phyloP scores from a whole-genome alignment of 2,888 invertebrate genomes.

The Nemoura dubitans region DNA sequence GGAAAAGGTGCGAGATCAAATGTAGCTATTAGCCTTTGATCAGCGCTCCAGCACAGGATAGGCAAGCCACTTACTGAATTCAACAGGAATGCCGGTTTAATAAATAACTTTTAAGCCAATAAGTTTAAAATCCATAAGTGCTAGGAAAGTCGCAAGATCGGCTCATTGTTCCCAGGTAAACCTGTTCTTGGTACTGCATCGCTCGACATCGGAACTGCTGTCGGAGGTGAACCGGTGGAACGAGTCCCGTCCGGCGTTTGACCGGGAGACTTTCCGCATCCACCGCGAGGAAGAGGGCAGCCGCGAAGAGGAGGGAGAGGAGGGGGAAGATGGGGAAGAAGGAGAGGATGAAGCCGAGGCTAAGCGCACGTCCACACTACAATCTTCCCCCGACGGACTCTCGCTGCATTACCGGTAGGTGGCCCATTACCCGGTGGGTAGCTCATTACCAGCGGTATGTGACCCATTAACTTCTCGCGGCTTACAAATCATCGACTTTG shows the following conservation, averaged over 20 bases:
- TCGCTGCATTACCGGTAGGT: constrained; percentile 64
- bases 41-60: too few species aligned
- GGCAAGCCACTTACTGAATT: too few species aligned
- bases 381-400: constrained; percentile 54
- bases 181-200: constrained; percentile 67
- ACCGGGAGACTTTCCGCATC: constrained; percentile 66
- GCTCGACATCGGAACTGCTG: constrained; percentile 66
- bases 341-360: constrained; percentile 55
- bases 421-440: too few species aligned
- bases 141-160: too few species aligned
- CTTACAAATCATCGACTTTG: too few species aligned
- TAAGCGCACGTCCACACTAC: neutral
- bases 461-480: too few species aligned
- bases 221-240: constrained; percentile 68
- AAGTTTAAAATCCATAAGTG: too few species aligned
- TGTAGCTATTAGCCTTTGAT: too few species aligned
- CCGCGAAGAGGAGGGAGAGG: constrained; percentile 65
- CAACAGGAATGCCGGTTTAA: too few species aligned
- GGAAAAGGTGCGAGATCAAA: constrained; percentile 63
- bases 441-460: too few species aligned
- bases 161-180: constrained; percentile 60
- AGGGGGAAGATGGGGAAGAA: constrained; percentile 63
- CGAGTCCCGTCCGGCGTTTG: constrained; percentile 65
- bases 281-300: constrained; percentile 62
- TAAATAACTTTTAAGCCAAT: too few species aligned